phyloP scores from a whole-genome alignment of 2,797 vertebrate species.

The Sebastes trivittatus region DNA sequence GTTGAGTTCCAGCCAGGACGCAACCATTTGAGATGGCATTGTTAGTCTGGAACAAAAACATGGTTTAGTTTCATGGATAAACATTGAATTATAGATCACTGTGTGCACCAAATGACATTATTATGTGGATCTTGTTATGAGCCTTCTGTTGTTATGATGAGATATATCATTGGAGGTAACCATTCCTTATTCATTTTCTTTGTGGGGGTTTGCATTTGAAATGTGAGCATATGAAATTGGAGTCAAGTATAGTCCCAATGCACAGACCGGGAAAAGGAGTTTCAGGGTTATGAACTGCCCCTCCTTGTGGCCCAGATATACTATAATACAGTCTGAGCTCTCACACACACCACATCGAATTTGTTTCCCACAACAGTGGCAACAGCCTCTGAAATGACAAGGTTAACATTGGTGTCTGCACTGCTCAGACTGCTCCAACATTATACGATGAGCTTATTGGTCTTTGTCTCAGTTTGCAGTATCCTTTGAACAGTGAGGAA shows the following conservation, averaged over 20 bases:
- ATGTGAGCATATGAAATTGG: not conserved
- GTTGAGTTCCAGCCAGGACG: not conserved
- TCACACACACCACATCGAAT: not conserved
- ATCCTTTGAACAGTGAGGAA: conserved; percentile 4
- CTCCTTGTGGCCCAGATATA: not conserved
- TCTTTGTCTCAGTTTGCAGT: conserved; percentile 6
- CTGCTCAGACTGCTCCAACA: conserved; percentile 1
- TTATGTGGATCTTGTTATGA: not conserved
- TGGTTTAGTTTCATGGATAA: not conserved
- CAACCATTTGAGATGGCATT: not conserved
- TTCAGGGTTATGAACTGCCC: not conserved
- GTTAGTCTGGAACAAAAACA: conserved; percentile 27
- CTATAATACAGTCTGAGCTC: not conserved
- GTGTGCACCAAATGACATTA: not conserved
- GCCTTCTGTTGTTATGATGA: not conserved
- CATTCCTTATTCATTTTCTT: not conserved
- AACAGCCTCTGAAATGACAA: not conserved
- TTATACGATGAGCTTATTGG: conserved; percentile 32
- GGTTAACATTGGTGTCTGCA: not conserved
- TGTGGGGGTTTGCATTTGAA: not conserved
- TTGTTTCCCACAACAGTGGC: not conserved
- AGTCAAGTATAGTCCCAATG: not conserved
- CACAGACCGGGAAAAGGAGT: not conserved
- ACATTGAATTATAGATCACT: conserved; percentile 18
- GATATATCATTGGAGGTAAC: not conserved